Conservation (phyloP, 2,888 invertebrate genomes). For the Alcis repandata region DNA sequence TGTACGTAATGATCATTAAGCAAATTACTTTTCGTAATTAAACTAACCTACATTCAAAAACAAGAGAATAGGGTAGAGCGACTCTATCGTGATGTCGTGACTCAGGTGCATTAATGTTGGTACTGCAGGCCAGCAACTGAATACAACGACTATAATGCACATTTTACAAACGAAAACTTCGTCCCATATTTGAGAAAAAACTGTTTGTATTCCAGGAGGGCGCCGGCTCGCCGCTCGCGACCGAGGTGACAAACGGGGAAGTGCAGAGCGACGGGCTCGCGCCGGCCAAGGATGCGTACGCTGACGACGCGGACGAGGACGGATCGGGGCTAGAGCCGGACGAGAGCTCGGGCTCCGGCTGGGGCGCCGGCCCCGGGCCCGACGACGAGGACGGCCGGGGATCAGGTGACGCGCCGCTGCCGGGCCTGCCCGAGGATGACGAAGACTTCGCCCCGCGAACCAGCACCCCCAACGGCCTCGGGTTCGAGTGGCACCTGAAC, state of each 20-base stretch:
- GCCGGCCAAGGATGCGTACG: slow-evolving; percentile 89
- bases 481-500: slow-evolving; percentile 45
- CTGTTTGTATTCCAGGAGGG: slow-evolving; percentile 73
- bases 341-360: slow-evolving; percentile 95
- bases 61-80: no score
- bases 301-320: slow-evolving; percentile 89
- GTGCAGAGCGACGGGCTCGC: slow-evolving; percentile 78
- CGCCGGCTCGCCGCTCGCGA: slow-evolving; percentile 61
- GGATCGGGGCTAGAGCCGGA: slow-evolving; percentile 91
- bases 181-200: neutral
- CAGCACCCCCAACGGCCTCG: slow-evolving; percentile 48
- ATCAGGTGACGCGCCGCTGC: slow-evolving; percentile 70
- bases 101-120: neutral
- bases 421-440: slow-evolving; percentile 74
- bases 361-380: slow-evolving; percentile 89
- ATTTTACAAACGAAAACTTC: neutral
- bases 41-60: neutral
- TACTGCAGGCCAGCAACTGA: neutral
- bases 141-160: neutral
- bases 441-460: slow-evolving; percentile 73
- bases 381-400: slow-evolving; percentile 91
- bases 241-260: slow-evolving; percentile 66
- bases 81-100: no score
- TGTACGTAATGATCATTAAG: neutral
- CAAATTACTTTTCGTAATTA: neutral